Conservation (phyloP, 2,113 vertebrate genomes). For the Zosterops borbonicus region DNA sequence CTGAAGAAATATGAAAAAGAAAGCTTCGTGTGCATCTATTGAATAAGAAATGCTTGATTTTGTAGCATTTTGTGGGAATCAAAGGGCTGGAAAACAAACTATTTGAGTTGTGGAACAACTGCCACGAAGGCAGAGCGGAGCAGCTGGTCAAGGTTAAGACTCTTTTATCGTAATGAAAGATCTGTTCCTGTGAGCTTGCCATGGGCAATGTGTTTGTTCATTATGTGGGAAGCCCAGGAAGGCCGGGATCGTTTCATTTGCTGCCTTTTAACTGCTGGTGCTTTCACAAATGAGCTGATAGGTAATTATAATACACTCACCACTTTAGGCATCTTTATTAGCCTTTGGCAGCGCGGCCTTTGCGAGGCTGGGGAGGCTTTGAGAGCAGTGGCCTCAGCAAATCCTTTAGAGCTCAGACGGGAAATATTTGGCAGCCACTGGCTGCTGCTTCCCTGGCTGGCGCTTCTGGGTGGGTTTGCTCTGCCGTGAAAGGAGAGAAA, state of each 20-base stretch:
- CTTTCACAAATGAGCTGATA: conserved; percentile 42
- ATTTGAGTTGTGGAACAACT: not conserved
- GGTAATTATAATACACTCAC: conserved; percentile 52
- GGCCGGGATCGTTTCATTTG: conserved; percentile 26
- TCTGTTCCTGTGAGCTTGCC: conserved; percentile 25
- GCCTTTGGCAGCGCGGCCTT: conserved; percentile 22
- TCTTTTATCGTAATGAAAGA: conserved; percentile 28
- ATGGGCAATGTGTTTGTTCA: conserved; percentile 48
- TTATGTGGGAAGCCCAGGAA: not conserved
- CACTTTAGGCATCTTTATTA: conserved; percentile 50
- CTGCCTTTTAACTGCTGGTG: conserved; percentile 42
- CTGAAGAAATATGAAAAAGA: not conserved
- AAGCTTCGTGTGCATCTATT: not conserved
- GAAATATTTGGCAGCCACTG: not conserved
- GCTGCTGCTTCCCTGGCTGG: not conserved
- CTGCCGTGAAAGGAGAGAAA: not conserved
- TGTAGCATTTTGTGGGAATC: not conserved
- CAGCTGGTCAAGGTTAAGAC: conserved; percentile 33
- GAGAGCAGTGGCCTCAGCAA: not conserved
- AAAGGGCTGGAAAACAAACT: not conserved
- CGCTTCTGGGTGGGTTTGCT: not conserved
- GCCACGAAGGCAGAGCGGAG: not conserved
- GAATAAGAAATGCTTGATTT: not conserved
- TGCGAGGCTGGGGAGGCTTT: not conserved
- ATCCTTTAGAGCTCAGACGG: not conserved